Conservation (phyloP, 2,113 vertebrate species). For the Cyanoliseus patagonus region DNA sequence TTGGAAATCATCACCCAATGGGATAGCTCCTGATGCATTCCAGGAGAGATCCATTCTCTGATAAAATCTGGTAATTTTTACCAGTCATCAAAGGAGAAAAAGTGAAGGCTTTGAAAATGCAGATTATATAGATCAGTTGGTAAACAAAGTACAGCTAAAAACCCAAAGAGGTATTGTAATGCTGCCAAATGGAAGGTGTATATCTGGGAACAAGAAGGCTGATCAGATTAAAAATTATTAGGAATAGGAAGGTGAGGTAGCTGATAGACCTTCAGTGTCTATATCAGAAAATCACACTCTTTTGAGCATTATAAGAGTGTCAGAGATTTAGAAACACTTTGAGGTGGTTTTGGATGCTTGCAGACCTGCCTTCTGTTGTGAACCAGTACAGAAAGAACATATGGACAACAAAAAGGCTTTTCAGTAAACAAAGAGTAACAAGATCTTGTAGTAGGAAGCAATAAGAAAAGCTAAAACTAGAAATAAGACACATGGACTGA, state of each 20-base stretch:
- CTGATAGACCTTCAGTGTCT: not conserved
- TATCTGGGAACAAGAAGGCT: not conserved
- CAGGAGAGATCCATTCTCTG: not conserved
- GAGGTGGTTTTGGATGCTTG: rapidly evolving
- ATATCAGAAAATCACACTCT: not conserved
- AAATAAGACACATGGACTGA: not conserved
- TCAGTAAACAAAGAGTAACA: not conserved
- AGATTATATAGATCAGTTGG: not conserved
- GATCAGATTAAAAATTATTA: not conserved
- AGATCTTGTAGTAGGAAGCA: not conserved
- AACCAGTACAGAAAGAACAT: not conserved
- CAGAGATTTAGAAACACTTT: not conserved
- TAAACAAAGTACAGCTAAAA: not conserved
- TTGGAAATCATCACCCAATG: not conserved
- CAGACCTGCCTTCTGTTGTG: not conserved
- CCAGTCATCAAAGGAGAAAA: not conserved
- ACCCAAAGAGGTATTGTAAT: not conserved
- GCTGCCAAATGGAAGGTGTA: not conserved
- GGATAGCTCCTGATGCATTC: not conserved
- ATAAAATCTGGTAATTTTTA: not conserved
- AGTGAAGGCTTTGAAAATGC: not conserved
- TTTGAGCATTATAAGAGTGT: not conserved
- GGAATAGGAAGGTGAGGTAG: not conserved
- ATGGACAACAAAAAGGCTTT: not conserved
- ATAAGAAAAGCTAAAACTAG: not conserved